A percentile compares a stretch with the other conserved stretches of the same genome.
Conservation (phyloP, 1,140 invertebrate species). For the Cecropterus lyciades region DNA sequence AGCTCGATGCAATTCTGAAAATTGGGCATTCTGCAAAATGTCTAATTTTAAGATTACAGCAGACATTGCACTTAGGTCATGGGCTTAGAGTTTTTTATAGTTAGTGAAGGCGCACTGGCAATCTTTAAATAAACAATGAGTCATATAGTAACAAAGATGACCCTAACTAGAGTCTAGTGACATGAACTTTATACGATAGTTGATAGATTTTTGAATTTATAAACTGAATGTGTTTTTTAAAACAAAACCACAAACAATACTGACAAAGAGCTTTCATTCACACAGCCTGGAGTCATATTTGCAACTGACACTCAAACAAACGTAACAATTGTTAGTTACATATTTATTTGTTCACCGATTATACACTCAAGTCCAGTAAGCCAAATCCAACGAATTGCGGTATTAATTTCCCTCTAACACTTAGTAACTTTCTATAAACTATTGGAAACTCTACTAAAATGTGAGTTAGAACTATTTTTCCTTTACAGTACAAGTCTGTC, state of each 20-base stretch:
- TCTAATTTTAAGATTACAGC: too few relatives aligned
- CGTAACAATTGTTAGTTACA: constrained; percentile 59
- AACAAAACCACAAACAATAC: constrained; percentile 1
- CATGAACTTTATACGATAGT: too few relatives aligned
- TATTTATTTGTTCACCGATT: constrained; percentile 75
- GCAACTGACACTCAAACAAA: constrained; percentile 64
- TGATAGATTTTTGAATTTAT: too few relatives aligned
- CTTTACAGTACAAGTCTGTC: constrained; percentile 21
- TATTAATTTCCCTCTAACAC: constrained; percentile 82
- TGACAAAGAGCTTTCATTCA: constrained; percentile 19
- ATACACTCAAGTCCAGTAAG: constrained; percentile 74
- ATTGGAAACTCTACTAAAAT: constrained; percentile 44
- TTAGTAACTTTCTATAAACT: constrained; percentile 53
- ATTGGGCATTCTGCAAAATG: too few relatives aligned
- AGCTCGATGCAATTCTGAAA: too few relatives aligned
- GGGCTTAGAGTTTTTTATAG: too few relatives aligned
- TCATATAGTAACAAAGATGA: too few relatives aligned
- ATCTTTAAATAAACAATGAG: too few relatives aligned
- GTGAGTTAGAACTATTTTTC: constrained; percentile 46
- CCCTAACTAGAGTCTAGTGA: too few relatives aligned
- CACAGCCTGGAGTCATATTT: constrained; percentile 46
- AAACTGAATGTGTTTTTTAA: too few relatives aligned
- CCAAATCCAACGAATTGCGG: constrained; percentile 81
- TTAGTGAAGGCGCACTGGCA: too few relatives aligned
- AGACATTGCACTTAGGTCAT: too few relatives aligned